Evolutionary conservation across 2,797 vertebrate species (phyloP), one percentile per base, ranked within the genome.

Genomic region (Amniataba percoides): DNA sequence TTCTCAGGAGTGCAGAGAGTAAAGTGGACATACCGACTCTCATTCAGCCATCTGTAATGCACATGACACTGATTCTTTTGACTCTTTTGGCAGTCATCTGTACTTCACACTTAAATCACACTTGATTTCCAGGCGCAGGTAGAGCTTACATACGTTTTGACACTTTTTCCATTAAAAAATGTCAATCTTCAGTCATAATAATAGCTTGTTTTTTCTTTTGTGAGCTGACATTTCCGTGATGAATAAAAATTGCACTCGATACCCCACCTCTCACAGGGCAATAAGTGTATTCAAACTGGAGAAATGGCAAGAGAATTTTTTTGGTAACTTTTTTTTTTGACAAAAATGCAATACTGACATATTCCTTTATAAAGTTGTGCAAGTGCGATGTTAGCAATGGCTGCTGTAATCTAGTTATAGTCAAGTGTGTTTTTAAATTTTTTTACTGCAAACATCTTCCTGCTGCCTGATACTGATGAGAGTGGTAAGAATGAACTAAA

Each of bases 201-300:
- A 45, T 16, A 59, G 56, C 60, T 13, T 43, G 25, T 5, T 15
- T 42, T 76, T 70, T 51, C 34, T 64, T 61, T 67, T 21, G 6
- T 4, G 40, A 71, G 42, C 39, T 75, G 72, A 78, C 14, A 68
- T 64, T 77, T 66, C 6, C 56, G 73, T 43, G 13, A 66, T 60
- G 48, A 60, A 39, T 23, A 31, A 19, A 31, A 34, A 49, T 34
- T 53, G 15, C 27, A 13, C 27, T 45, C 15, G 51, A 19, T 58
- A 8, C 14, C n/a, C 39, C 42, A 7, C 55, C 48, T 34, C 16
- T 31, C 21, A 11, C 18, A 39, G 34, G 6, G 34, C 34, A 36
- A 56, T 42, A 7, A 56, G 3, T 23, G 21, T 23, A 42, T 4
- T 51, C 7, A 15, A 14, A 6, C 0, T 45, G 34, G 49, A 25